These are phyloP conservation scores for Lepus townsendii DNA, from an alignment of 2,797 vertebrate species.

Conservation along the genomic window DNA sequence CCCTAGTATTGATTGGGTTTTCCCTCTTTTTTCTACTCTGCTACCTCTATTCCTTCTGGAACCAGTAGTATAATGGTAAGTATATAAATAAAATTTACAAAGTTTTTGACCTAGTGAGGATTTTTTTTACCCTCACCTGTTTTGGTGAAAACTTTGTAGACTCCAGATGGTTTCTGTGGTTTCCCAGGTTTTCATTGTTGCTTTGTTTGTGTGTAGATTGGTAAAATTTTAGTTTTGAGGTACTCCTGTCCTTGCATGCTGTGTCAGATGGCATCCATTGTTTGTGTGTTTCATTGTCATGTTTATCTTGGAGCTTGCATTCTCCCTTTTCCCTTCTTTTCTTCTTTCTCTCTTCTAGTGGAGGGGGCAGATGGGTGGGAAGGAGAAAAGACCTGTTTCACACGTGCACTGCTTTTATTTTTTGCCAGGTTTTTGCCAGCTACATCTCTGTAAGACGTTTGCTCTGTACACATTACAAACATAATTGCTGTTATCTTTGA, in stretches of 20 bases:
- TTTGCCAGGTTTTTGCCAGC: conserved; percentile 71
- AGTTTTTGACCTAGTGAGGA: conserved; percentile 89
- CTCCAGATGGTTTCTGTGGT: conserved; percentile 84
- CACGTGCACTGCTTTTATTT: conserved; percentile 34
- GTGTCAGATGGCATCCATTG: conserved; percentile 83
- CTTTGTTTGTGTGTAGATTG: conserved; percentile 85
- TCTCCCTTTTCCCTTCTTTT: conserved; percentile 79
- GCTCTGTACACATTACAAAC: conserved; percentile 3
- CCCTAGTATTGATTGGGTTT: conserved; percentile 82
- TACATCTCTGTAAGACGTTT: conserved; percentile 72
- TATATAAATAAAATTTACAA: conserved; percentile 88
- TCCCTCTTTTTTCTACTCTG: conserved; percentile 85
- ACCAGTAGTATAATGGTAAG: conserved; percentile 90
- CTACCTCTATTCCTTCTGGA: conserved; percentile 89
- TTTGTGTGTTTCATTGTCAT: conserved; percentile 82
- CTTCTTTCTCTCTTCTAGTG: conserved; percentile 16
- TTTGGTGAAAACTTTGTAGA: conserved; percentile 89
- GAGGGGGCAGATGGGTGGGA: not conserved
- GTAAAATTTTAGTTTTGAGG: conserved; percentile 66
- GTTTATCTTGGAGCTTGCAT: conserved; percentile 83
- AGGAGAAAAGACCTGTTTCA: conserved; percentile 29
- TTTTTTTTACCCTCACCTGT: conserved; percentile 80
- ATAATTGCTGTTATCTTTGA: not conserved
- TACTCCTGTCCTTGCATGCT: conserved; percentile 85
- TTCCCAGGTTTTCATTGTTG: conserved; percentile 83